These are phyloP conservation scores for Orthonyx spaldingii DNA, from an alignment of 2,113 vertebrate species.

Conservation along the genomic window DNA sequence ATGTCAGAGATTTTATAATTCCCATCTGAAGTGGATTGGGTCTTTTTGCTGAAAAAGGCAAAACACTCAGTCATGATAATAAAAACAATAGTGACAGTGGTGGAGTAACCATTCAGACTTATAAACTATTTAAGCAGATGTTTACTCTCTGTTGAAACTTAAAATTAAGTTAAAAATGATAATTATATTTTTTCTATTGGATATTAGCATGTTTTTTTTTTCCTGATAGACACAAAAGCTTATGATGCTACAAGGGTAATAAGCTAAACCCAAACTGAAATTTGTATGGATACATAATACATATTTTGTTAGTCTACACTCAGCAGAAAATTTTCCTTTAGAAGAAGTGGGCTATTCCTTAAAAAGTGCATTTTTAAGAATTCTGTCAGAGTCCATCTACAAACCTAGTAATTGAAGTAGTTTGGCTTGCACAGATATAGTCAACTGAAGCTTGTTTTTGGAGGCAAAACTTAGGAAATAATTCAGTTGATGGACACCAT, in stretches of 20 bases:
- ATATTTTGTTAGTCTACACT: neutral
- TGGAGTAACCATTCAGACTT: neutral
- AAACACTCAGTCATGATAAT: neutral
- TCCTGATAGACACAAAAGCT: neutral
- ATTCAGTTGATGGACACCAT: neutral
- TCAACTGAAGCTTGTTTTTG: neutral
- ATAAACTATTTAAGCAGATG: accelerated
- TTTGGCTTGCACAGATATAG: neutral
- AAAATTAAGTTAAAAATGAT: neutral
- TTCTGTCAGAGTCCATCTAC: neutral
- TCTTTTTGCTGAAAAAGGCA: neutral
- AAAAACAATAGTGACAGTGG: neutral
- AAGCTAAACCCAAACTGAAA: neutral
- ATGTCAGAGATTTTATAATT: neutral
- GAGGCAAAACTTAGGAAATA: neutral
- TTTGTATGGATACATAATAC: neutral
- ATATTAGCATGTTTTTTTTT: neutral
- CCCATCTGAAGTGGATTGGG: neutral
- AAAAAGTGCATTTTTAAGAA: neutral
- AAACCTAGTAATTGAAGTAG: neutral
- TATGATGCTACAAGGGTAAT: neutral
- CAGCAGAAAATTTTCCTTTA: neutral
- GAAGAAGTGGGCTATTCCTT: neutral
- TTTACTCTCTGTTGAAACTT: neutral
- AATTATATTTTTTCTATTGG: neutral